Base-by-base conservation (phyloP, 1,140 invertebrate species). In the Musca domestica region DNA sequence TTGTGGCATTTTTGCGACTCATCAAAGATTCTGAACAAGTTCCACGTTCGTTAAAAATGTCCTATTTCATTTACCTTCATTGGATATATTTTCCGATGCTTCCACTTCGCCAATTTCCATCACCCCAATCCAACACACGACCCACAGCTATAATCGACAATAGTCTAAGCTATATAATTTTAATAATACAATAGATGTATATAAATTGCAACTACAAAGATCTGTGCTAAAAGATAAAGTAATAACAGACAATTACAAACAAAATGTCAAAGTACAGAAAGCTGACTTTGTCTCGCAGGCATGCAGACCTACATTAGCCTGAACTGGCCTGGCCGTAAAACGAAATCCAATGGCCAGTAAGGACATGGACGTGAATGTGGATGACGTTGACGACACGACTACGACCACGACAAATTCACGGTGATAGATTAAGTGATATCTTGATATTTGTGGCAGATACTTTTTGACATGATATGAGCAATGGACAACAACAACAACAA, bases 161-260 rank as follows among this genome's bases (percentile, higher is more conserved):
- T 41, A 41, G 6, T 41, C 34, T 2, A 7, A 41, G 34, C 34
- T 41, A 41, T 41, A 41, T 41, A 41, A 41, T 41, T 41, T 41
- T 41, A 41, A 41, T 41, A 41, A 41, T 41, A 41, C 34, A 41
- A 41, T 41, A 41, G 34, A 41, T 41, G 34, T 41, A 27, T 48
- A 48, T 46, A 69, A 69, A 69, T 65, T 65, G 67, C 67, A 69
- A 69, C 49, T 65, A 66, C 51, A 25, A 65, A 69, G 67, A 69
- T 69, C 67, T 69, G 67, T 69, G 51, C 52, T 69, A 48, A 41
- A 51, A 54, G 67, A 69, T 69, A 69, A 69, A 58, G 49, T 66
- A n/a, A 7, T 61, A 61, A 61, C 22, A 22, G 63, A 49, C 63
- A 64, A 64, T 64, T 47, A 63, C 17, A 25, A 63, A 47, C n/a